phyloP scores from a whole-genome alignment of 2,113 vertebrate species.

The Diadophis punctatus region DNA sequence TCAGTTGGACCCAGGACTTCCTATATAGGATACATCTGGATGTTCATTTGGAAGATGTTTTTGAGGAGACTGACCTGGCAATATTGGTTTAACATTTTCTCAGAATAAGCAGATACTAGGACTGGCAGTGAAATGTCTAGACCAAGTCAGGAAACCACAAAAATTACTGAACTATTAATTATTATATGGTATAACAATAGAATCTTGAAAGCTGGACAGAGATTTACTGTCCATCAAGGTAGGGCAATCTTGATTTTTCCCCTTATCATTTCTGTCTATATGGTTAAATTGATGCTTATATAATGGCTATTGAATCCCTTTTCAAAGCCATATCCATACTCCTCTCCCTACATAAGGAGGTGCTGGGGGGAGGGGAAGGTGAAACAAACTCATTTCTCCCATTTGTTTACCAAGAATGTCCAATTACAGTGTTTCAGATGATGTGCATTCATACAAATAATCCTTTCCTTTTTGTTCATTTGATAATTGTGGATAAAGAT shows the following conservation, averaged over 20 bases:
- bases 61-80: no score
- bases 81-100: no score
- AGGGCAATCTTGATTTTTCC: neutral
- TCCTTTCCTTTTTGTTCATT: neutral
- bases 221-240: neutral
- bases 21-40: no score
- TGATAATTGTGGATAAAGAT: neutral
- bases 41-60: no score
- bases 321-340: neutral
- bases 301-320: neutral
- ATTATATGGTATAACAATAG: no score
- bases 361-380: neutral
- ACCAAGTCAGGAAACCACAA: no score
- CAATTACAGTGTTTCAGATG: neutral
- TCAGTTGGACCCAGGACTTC: no score
- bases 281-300: neutral
- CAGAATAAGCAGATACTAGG: no score
- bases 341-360: no score
- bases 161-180: no score
- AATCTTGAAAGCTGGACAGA: no score
- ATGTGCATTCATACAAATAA: neutral
- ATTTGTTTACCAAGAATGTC: neutral
- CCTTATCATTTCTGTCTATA: neutral
- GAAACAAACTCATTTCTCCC: neutral
- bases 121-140: no score